Base-by-base conservation (phyloP, 2,797 vertebrate species). In the Platyrinchus mystaceus region DNA sequence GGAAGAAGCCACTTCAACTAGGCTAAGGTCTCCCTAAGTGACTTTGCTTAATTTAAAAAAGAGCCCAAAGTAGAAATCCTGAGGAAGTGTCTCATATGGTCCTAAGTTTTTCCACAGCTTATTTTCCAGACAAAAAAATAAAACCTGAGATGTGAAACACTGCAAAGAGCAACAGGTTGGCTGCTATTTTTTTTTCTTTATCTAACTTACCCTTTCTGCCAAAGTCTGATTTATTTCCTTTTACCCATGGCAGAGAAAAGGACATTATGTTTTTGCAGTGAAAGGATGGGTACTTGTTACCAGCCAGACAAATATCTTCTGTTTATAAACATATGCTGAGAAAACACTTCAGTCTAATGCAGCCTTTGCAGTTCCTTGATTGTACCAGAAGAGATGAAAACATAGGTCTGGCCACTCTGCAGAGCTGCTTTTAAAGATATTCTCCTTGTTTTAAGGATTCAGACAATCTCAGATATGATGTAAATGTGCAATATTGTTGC, bases 401-500 rank as follows among this genome's bases (percentile, higher is more conserved):
- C 23, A 4, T 6, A 16, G 50, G 14, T 30, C 46, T 93, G 85
- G 26, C 52, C 8, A 2, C 41, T 59, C 62, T 41, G 23, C 63
- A 63, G 68, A 59, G 50, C 47, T 76, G 18, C 41, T 82, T 94
- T 39, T 43, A 21, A 73, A 67, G 27, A 26, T 55, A 22, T 1
- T 49, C 27, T 84, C 7, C 27, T 74, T 36, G 3, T 28, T 79
- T 50, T n/a, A 14, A 17, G 47, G 21, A 46, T 70, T 75, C 26
- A 50, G 24, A 41, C 22, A 6, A 10, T 36, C 47, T 44, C n/a
- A 22, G 14, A 16, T 85, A 43, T 50, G 68, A 60, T 0, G 0
- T 37, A 22, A 75, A 41, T 37, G 36, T 27, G 23, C 20, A 53
- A 9, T 82, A 10, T 23, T 21, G 8, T 41, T 85, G 32, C 30